Percentiles rank a stretch among this genome's conserved stretches.
Evolutionary conservation across 2,113 vertebrate species (phyloP).

Genomic region (Cephalopterus ornatus): DNA sequence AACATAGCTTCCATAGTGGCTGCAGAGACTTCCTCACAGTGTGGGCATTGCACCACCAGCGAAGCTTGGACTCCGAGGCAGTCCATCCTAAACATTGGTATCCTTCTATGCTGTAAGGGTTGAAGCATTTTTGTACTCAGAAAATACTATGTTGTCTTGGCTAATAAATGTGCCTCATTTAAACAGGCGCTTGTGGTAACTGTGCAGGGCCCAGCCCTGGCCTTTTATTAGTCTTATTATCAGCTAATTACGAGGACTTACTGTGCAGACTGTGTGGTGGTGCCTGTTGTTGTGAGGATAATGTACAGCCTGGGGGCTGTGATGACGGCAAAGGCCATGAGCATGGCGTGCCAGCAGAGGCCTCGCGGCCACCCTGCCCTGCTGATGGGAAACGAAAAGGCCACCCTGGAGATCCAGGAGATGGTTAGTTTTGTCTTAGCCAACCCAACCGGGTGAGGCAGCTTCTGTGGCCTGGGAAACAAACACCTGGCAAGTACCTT

Average conservation of each 20-base stretch:
- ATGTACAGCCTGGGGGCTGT: background rate
- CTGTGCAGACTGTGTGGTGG: fast-evolving
- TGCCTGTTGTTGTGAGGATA: background rate
- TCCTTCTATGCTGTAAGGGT: fast-evolving
- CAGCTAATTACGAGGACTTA: background rate
- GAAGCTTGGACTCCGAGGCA: background rate
- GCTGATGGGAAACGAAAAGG: background rate
- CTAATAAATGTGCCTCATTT: background rate
- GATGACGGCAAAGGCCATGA: background rate
- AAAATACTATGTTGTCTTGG: background rate
- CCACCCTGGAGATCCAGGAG: background rate
- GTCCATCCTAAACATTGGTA: fast-evolving
- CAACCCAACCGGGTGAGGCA: background rate
- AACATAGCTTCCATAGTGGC: background rate
- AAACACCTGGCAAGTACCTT: background rate
- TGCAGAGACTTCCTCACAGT: fast-evolving
- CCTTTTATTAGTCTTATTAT: background rate
- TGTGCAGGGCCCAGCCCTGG: background rate
- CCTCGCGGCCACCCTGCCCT: too few relatives aligned
- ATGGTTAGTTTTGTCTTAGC: background rate
- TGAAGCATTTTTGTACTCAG: background rate
- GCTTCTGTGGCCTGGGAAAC: background rate
- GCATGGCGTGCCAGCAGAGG: background rate
- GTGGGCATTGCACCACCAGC: fast-evolving
- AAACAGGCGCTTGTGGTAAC: background rate